These are phyloP conservation scores for Pocillopora meandrina DNA, from an alignment of 92 coral and sea anemone species.

Conservation along the genomic window DNA sequence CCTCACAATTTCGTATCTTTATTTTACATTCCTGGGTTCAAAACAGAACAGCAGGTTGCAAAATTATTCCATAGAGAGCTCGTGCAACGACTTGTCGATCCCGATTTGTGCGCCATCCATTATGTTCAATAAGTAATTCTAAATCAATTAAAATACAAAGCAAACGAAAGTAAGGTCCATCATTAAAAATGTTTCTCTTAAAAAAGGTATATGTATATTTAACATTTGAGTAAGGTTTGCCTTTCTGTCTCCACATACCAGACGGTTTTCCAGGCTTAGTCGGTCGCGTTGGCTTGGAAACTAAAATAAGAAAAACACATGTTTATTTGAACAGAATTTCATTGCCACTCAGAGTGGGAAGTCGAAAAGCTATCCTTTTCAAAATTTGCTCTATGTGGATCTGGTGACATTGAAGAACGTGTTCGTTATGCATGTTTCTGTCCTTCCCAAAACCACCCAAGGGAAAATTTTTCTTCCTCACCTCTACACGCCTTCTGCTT, in stretches of 20 bases:
- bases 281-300: slow-evolving; percentile 31
- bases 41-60: too few species aligned
- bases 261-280: slow-evolving; percentile 30
- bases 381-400: too few species aligned
- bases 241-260: not conserved
- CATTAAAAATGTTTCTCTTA: not conserved
- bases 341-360: not conserved
- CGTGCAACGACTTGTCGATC: too few species aligned
- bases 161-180: not conserved
- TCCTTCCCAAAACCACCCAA: not conserved
- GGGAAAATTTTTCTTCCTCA: slow-evolving; percentile 14
- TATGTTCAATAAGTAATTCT: not conserved
- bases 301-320: not conserved
- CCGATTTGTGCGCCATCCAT: not conserved
- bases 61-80: too few species aligned
- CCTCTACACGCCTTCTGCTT: slow-evolving; percentile 71
- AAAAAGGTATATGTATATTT: not conserved
- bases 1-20: too few species aligned
- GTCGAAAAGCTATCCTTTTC: too few species aligned
- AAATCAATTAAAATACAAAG: not conserved
- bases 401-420: too few species aligned
- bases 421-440: not conserved
- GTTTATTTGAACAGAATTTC: not conserved
- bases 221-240: too few species aligned
- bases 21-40: too few species aligned